phyloP scores from a whole-genome alignment of 2,888 invertebrate species.

The Habrosyne pyritoides region DNA sequence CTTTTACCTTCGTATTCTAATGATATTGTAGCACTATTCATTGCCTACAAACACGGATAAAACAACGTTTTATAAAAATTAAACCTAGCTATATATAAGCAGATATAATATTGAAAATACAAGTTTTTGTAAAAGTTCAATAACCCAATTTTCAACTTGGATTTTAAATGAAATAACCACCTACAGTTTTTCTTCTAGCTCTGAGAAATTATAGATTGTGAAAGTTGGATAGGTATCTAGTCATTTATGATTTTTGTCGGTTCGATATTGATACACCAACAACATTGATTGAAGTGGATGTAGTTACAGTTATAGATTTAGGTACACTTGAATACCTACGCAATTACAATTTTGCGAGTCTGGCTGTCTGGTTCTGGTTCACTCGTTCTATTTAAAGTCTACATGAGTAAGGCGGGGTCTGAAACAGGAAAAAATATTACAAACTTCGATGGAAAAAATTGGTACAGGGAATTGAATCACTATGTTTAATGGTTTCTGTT shows the following conservation, averaged over 20 bases:
- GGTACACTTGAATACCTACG: constrained; percentile 5
- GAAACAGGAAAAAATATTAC: constrained; percentile 15
- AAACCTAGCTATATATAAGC: too few species aligned
- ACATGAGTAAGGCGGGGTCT: constrained; percentile 29
- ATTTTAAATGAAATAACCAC: too few species aligned
- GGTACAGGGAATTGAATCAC: neutral
- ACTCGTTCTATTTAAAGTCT: constrained; percentile 27
- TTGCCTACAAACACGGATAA: too few species aligned
- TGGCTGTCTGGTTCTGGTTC: constrained; percentile 30
- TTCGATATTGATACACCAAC: neutral
- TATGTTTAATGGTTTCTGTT: too few species aligned
- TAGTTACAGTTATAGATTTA: neutral
- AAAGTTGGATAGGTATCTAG: neutral
- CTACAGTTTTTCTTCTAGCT: too few species aligned
- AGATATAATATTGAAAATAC: too few species aligned
- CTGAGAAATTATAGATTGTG: too few species aligned
- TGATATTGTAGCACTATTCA: too few species aligned
- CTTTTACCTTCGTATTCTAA: too few species aligned
- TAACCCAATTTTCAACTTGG: too few species aligned
- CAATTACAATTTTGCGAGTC: constrained; percentile 31
- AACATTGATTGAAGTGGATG: neutral
- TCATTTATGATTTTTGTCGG: neutral
- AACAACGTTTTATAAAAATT: too few species aligned
- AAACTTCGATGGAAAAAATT: constrained; percentile 10
- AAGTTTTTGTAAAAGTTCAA: too few species aligned